Conservation (phyloP, 1,140 invertebrate species). For the Drosophila pachea region DNA sequence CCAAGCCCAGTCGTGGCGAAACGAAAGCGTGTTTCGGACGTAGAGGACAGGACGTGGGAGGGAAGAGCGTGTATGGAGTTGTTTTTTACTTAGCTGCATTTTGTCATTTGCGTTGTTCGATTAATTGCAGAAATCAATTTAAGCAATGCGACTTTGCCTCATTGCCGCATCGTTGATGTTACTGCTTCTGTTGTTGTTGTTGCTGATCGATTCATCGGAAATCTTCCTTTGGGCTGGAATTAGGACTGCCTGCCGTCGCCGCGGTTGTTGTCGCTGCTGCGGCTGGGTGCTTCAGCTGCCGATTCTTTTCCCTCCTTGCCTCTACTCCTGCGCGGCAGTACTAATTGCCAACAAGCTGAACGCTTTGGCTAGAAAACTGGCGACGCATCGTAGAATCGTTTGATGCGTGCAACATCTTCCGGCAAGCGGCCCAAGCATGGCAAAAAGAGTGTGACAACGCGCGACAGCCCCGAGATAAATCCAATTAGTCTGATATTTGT, state of each 20-base stretch:
- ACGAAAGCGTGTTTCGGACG: slow-evolving; percentile 59
- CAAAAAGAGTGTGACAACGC: slow-evolving; percentile 76
- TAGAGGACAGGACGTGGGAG: slow-evolving; percentile 16
- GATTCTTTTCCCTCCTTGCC: too few relatives aligned
- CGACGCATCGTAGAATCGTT: slow-evolving; percentile 37
- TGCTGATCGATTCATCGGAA: slow-evolving; percentile 73
- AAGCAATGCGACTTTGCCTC: slow-evolving; percentile 74
- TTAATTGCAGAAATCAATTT: slow-evolving; percentile 79
- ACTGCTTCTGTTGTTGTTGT: slow-evolving; percentile 18
- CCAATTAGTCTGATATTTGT: slow-evolving; percentile 79
- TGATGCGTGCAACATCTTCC: slow-evolving; percentile 62
- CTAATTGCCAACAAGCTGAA: slow-evolving; percentile 66
- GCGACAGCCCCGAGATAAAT: slow-evolving; percentile 78
- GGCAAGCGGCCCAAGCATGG: slow-evolving; percentile 43
- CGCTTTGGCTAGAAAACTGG: slow-evolving; percentile 15
- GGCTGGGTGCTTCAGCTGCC: slow-evolving; percentile 42
- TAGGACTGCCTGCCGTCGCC: slow-evolving; percentile 40
- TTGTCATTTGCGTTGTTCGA: slow-evolving; percentile 76
- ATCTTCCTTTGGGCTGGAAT: slow-evolving; percentile 60
- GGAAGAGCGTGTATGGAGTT: slow-evolving; percentile 21
- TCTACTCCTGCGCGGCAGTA: slow-evolving; percentile 9
- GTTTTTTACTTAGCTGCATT: slow-evolving; percentile 41
- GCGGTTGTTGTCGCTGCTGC: not conserved
- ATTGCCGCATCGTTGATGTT: slow-evolving; percentile 54
- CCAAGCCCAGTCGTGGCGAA: slow-evolving; percentile 59